phyloP scores from a whole-genome alignment of 1,140 invertebrate species.

The Polypedilum pembai region DNA sequence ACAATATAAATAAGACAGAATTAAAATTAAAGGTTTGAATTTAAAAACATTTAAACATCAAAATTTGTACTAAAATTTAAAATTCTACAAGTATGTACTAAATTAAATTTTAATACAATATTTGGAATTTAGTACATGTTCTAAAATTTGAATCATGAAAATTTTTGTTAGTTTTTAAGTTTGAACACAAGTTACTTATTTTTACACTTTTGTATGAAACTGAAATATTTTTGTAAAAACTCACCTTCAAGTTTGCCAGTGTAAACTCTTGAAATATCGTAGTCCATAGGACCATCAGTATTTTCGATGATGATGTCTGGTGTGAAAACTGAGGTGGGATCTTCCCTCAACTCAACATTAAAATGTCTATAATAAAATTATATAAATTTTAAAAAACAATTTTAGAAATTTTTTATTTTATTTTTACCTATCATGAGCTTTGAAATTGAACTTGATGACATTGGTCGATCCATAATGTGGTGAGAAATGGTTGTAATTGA shows the following conservation, averaged over 20 bases:
- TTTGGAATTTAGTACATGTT: too few relatives aligned
- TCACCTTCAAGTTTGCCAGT: constrained; percentile 70
- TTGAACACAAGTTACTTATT: too few relatives aligned
- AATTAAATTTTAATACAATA: too few relatives aligned
- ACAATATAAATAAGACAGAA: too few relatives aligned
- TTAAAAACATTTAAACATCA: too few relatives aligned
- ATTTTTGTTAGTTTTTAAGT: too few relatives aligned
- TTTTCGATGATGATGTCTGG: constrained; percentile 72
- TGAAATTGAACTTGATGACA: constrained; percentile 42
- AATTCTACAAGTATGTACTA: too few relatives aligned
- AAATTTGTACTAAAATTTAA: too few relatives aligned
- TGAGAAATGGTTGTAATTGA: constrained; percentile 30
- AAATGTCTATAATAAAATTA: constrained; percentile 58
- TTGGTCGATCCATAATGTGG: constrained; percentile 37
- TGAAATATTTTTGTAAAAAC: too few relatives aligned
- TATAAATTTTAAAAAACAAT: constrained; percentile 27
- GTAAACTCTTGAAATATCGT: constrained; percentile 68
- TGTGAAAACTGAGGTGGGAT: constrained; percentile 63
- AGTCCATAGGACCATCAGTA: constrained; percentile 59
- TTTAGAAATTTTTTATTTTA: not conserved
- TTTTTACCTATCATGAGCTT: constrained; percentile 42
- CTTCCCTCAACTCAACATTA: constrained; percentile 63
- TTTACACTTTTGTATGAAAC: too few relatives aligned
- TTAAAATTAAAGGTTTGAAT: too few relatives aligned
- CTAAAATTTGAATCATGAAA: too few relatives aligned